These are phyloP conservation scores for Pelecanus crispus DNA, from an alignment of 2,113 vertebrate genomes.

Conservation along the genomic window DNA sequence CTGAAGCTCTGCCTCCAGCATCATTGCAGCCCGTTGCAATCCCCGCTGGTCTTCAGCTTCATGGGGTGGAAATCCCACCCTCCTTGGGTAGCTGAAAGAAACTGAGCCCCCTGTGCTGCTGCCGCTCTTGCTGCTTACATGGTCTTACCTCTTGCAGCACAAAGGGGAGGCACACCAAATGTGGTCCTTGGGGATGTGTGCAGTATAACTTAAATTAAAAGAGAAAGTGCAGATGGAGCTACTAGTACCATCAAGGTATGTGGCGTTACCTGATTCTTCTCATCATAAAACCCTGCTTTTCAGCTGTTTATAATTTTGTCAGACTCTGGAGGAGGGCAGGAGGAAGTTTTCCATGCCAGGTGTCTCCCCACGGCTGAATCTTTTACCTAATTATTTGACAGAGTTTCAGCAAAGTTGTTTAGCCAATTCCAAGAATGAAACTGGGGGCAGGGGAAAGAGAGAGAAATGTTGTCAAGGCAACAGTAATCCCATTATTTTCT, in stretches of 20 bases:
- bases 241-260: background rate
- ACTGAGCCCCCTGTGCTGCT: background rate
- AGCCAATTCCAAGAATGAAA: constrained; percentile 21
- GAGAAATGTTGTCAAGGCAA: constrained; percentile 50
- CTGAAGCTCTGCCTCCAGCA: background rate
- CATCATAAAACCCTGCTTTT: background rate
- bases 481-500: constrained; percentile 46
- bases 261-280: background rate
- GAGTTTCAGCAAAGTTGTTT: background rate
- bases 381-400: constrained; percentile 4
- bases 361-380: background rate
- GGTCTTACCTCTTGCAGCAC: background rate
- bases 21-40: background rate
- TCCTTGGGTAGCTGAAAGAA: background rate
- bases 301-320: background rate
- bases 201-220: background rate
- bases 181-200: background rate
- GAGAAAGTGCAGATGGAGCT: background rate
- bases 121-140: background rate
- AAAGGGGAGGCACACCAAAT: background rate
- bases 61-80: background rate
- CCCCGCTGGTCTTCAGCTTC: background rate
- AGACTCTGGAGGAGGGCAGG: background rate
- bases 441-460: background rate
- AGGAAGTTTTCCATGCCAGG: background rate